Conservation (phyloP, 2,888 invertebrate species). For the Drosophila cognata region DNA sequence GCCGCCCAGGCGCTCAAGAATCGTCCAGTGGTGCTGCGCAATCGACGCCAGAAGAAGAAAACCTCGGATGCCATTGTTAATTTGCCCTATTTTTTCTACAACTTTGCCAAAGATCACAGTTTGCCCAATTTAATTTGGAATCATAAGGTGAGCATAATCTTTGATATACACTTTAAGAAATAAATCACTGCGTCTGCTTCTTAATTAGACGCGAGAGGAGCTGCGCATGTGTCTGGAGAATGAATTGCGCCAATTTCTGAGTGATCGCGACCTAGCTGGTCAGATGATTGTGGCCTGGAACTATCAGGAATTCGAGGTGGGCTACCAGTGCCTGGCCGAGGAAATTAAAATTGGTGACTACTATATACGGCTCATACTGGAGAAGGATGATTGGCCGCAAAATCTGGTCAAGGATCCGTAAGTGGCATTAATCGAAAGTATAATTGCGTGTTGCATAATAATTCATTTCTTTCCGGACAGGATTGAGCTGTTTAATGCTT, state of each 20-base stretch:
- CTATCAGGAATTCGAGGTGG: constrained; percentile 97
- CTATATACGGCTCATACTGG: constrained; percentile 96
- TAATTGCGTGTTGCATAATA: neutral
- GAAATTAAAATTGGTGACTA: constrained; percentile 99
- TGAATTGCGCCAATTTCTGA: constrained; percentile 95
- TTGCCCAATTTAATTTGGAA: constrained; percentile 99
- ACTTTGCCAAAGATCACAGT: constrained; percentile 97
- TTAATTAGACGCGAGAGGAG: constrained; percentile 95
- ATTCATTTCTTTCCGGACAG: constrained; percentile 85
- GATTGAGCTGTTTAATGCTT: constrained; percentile 98
- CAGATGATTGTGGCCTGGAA: constrained; percentile 97
- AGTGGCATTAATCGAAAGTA: constrained; percentile 84
- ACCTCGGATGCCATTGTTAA: constrained; percentile 82
- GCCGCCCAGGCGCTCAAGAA: constrained; percentile 85
- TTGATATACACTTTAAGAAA: neutral
- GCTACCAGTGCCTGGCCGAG: constrained; percentile 96
- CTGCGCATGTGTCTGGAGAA: constrained; percentile 95
- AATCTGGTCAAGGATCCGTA: constrained; percentile 96
- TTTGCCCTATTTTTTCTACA: constrained; percentile 95
- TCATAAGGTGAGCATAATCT: constrained; percentile 89
- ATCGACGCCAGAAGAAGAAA: constrained; percentile 89
- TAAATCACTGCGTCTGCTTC: constrained; percentile 30
- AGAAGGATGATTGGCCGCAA: constrained; percentile 94
- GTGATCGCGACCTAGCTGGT: constrained; percentile 95
- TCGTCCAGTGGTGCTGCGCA: constrained; percentile 95